Base-by-base conservation (phyloP, 2,113 vertebrate species). In the Corythoichthys intestinalis region DNA sequence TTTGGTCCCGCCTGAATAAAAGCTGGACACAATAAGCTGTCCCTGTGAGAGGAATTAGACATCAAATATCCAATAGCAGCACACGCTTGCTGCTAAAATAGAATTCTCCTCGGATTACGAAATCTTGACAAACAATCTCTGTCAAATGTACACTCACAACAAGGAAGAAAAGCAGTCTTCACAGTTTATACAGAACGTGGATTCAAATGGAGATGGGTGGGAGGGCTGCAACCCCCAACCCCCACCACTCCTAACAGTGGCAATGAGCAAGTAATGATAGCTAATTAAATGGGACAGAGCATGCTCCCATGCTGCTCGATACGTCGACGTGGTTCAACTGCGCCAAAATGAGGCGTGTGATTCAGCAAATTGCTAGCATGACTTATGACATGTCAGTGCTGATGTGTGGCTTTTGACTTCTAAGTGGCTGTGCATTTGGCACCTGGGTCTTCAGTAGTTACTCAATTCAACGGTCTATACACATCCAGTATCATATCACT, bases 271-370 rank as follows among this genome's bases (percentile, higher is more conserved):
- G 67, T 77, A 81, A 79, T 86, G 75, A 82, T 60, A 70, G 44
- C 66, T 86, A 82, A 87, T 89, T 86, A 86, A 82, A 83, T 79
- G 64, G 76, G 69, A 81, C 77, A 67, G 53, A 65, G 64, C 68
- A 66, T 82, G 72, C 72, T 75, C 38, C 61, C 66, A 67, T 70
- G 74, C 61, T 63, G 61, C 20, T 58, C 56, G 34, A 62, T 74
- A 69, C 35, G 39, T 78, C 60, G 54, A 76, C 44, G 49, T 46
- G 57, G 53, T 49, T 48, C 53, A 66, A 48, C 39, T 47, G 37
- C 57, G 65, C 71, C 46, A 64, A 35, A 39, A 62, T 60, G 58
- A 66, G 60, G 73, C 61, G 65, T 12, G n/a, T 79, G 73, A 85
- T 81, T 73, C 69, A 65, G 66, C 72, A 63, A 58, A 82, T 75